Evolutionary conservation across 2,888 invertebrate genomes (phyloP), one percentile per base, ranked within the genome.

Genomic region (Acronicta leporina): DNA sequence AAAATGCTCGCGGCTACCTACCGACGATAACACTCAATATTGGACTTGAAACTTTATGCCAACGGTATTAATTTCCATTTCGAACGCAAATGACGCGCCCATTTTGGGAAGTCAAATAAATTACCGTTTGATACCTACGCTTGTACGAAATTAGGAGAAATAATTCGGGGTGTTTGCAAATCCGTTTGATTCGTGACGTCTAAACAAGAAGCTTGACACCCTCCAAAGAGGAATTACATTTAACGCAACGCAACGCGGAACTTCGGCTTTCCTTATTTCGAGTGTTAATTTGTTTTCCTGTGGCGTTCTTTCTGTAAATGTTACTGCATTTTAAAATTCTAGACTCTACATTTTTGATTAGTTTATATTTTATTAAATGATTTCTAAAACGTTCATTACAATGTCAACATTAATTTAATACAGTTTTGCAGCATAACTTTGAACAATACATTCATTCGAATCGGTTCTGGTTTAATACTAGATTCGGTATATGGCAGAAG

Each of bases 1-100:
- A 88, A 88, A 87, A 88, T 74, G 79, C 75, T 77, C 58, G 74
- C 73, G 75, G 77, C 79, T 77, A 50, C 41, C 55, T 54, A 56
- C 44, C 61, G 40, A 55, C 45, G 44, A 35, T 47, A 56, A 65
- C 50, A 56, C 58, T 47, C 49, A 44, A 51, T 72, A 73, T 49
- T 54, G 38, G 60, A 66, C 52, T 66, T 63, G 55, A 49, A 62
- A 69, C 66, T 58, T 65, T 63, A 61, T 52, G 43, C 46, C 59
- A 20, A 47, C 43, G 27, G 50, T 67, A 78, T 70, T 73, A 66
- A 75, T 73, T 64, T 66, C 48, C 44, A 68, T 63, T 45, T 43
- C 56, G 51, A 64, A 49, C 63, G 25, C 46, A 50, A 63, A 67
- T 68, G 74, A 76, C 73, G 76, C 68, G 75, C 68, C 67, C 51